Percentiles rank a stretch among this genome's conserved stretches.
Evolutionary conservation across 2,888 invertebrate species (phyloP).

Genomic region (Metacarcinus magister): DNA sequence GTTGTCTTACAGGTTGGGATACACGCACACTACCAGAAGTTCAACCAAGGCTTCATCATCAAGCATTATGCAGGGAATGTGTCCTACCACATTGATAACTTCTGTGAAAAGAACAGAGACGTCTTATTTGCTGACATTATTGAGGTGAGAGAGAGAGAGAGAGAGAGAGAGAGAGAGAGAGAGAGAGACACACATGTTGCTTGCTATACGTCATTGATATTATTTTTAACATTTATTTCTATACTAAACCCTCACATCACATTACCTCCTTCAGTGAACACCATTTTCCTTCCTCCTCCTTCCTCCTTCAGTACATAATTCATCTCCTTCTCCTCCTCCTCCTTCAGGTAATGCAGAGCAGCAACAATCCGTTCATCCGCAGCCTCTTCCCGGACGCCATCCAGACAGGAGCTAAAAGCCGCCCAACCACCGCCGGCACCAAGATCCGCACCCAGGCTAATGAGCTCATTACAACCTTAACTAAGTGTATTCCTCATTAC

Average conservation of each 20-base stretch:
- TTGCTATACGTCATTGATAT: no score
- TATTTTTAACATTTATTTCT: background rate
- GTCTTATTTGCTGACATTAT: constrained; percentile 89
- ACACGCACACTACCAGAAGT: constrained; percentile 87
- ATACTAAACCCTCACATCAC: background rate
- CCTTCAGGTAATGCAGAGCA: constrained; percentile 87
- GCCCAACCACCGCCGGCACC: constrained; percentile 88
- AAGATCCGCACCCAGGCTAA: constrained; percentile 88
- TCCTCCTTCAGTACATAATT: background rate
- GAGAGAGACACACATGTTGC: background rate
- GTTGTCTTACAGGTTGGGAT: constrained; percentile 84
- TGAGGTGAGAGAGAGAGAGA: constrained; percentile 84
- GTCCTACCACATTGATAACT: constrained; percentile 88
- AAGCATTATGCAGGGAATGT: constrained; percentile 90
- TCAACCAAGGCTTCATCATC: constrained; percentile 87
- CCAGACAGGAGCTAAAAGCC: constrained; percentile 84
- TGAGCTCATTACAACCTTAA: constrained; percentile 88
- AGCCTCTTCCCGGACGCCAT: constrained; percentile 87
- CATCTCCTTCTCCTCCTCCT: background rate
- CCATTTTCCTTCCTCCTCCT: background rate
- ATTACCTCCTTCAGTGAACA: background rate
- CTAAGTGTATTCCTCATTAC: constrained; percentile 89
- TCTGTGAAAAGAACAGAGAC: constrained; percentile 89
- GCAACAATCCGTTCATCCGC: constrained; percentile 87
- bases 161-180: background rate